phyloP scores from a whole-genome alignment of 1,140 invertebrate species.

The Neodiprion fabricii region DNA sequence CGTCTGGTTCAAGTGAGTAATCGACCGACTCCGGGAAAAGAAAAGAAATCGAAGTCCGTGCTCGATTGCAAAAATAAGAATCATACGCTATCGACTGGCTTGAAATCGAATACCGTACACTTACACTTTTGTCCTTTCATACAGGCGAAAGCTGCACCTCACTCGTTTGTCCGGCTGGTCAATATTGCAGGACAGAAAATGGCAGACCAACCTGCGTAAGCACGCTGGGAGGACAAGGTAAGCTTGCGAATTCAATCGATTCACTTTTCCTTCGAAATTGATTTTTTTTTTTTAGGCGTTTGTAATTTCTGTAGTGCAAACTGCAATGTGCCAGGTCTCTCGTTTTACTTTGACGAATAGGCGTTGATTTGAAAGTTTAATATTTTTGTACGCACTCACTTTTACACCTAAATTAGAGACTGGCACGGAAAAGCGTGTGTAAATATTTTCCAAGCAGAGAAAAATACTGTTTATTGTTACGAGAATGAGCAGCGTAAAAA shows the following conservation, averaged over 20 bases:
- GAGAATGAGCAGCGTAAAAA: too few species aligned
- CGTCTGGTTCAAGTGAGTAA: conserved; percentile 38
- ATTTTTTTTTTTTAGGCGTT: too few species aligned
- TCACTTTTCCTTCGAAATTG: not conserved
- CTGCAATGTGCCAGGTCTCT: not conserved
- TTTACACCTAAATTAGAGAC: not conserved
- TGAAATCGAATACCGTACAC: too few species aligned
- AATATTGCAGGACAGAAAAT: conserved; percentile 53
- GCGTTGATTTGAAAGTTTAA: not conserved
- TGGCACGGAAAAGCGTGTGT: too few species aligned
- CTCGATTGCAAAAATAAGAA: too few species aligned
- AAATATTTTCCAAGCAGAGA: too few species aligned
- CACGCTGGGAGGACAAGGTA: conserved; percentile 45
- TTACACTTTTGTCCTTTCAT: too few species aligned
- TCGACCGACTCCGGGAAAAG: too few species aligned
- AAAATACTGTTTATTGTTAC: too few species aligned
- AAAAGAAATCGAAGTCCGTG: too few species aligned
- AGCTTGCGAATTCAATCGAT: conserved; percentile 28
- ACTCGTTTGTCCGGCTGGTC: conserved; percentile 46
- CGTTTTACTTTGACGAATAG: too few species aligned
- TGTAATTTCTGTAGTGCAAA: not conserved
- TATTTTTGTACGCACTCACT: not conserved
- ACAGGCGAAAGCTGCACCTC: conserved; percentile 46
- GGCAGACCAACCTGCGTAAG: conserved; percentile 50
- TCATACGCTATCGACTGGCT: too few species aligned